Base-by-base conservation (phyloP, 64 coral and sea anemone species). In the Exaiptasia diaphana region DNA sequence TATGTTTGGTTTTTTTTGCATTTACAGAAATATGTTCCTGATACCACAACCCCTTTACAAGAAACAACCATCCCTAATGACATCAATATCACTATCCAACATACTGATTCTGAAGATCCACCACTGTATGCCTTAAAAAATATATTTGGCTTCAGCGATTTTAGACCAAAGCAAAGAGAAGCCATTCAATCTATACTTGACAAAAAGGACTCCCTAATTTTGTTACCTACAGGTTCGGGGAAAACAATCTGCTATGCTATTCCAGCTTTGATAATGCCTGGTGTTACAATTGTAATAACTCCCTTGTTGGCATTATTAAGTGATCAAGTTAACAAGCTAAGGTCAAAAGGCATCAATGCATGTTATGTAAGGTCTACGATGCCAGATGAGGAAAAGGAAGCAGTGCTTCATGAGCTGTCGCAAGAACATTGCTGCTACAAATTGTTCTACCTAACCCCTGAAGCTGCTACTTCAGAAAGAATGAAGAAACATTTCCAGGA, bases 231-330 rank as follows among this genome's bases (percentile, higher is more conserved):
- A 42, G 84, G 84, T 32, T 57, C 34, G 27, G 76, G 86, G 26
- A 89, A 89, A 34, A 79, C 86, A 18, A 37, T 73, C 0, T 89
- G 86, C 42, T 89, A 73, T 89, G 63, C 64, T 1, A 17, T 89
- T 10, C 86, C 86, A 43, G 76, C 65, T 3, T 42, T 89, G 12
- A 60, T 89, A 15, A 12, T 46, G 45, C 67, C 53, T 57, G 75
- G 86, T 39, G 49, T 89, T 21, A 81, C 86, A 25, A 46, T 73
- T 45, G 64, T 89, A 4, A 43, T 81, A 5, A 74, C 34, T 80
- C 85, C 85, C 40, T 44, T 88, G 33, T 38, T 88, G 1, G 73
- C 75, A 2, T 38, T 81, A 6, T 72, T 80, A 59, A 26, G 54
- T 20, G 75, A 89, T 35, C 86, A 89, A 73, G 86, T 81, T 0